Base-by-base conservation (phyloP, 2,797 vertebrate species). In the Coracias cyanogaster region DNA sequence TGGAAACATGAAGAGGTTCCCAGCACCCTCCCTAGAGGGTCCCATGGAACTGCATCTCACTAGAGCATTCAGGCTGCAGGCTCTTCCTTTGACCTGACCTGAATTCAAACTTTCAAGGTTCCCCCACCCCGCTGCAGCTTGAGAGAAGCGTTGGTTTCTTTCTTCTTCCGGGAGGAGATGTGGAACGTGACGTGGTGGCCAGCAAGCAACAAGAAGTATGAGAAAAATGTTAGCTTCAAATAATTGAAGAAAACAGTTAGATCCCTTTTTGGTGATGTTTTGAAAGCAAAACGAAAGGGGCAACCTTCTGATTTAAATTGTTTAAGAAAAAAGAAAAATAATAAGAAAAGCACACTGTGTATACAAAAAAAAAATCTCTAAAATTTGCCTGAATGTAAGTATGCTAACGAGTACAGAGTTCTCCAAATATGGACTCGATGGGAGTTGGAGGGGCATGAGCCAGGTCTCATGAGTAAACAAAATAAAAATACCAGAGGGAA, bases 351-450 rank as follows among this genome's bases (percentile, higher is more conserved):
- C 2, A 2, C 41, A 71, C 64, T 86, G 52, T 82, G 60, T 89
- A 95, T 90, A 82, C 41, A 60, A 80, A 86, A 90, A 52, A 81
- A 90, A 57, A 41, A 3, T 5, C 46, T 57, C 73, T 86, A 93
- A 91, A 91, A 95, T 97, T 97, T 97, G 96, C 96, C 87, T 79
- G 51, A 86, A 85, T 29, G 10, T 89, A 97, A 97, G 90, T 93
- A 97, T 95, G 95, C 78, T 97, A 89, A 96, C 39, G 19, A 96
- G 92, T 82, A 89, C 81, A 83, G 94, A 96, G 61, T 96, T 97
- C 90, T 97, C 98, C 98, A 98, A 97, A 98, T 98, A 98, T 94
- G 97, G 97, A 92, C 93, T 94, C 60, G 8, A 48, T 84, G 84
- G 12, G 3, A 94, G 90, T 86, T 17, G 43, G 66, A 98, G 94